These are phyloP conservation scores for Diplosoma virens DNA, from an alignment of 23 tunicate genomes.

Conservation along the genomic window DNA sequence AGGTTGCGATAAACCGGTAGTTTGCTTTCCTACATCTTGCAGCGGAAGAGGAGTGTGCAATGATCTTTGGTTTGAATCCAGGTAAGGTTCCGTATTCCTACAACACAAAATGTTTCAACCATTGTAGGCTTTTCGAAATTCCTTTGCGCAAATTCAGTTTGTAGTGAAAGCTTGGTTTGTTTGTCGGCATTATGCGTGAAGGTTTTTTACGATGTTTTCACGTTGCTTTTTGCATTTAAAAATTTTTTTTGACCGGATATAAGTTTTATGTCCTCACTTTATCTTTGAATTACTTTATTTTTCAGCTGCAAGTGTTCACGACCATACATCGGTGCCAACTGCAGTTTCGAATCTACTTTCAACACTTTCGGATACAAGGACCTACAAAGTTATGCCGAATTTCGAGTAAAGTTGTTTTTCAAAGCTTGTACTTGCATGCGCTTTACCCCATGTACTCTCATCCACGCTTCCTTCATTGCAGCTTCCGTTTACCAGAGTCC, in stretches of 20 bases:
- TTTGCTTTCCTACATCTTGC: constrained; percentile 39
- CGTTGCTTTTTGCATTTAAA: too few relatives aligned
- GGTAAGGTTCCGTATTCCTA: constrained; percentile 11
- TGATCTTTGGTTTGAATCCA: constrained; percentile 43
- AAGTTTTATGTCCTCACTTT: too few relatives aligned
- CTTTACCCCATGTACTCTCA: too few relatives aligned
- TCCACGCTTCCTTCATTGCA: too few relatives aligned
- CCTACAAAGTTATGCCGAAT: constrained; percentile 36
- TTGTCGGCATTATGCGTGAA: too few relatives aligned
- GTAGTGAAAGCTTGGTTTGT: too few relatives aligned
- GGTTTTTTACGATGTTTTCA: too few relatives aligned
- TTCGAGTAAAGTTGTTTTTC: constrained; percentile 29
- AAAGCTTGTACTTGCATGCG: neutral
- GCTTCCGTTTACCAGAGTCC: neutral
- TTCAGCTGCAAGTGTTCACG: constrained; percentile 55
- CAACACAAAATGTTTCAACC: neutral
- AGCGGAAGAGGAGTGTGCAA: constrained; percentile 31
- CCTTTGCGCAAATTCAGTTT: too few relatives aligned
- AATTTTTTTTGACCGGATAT: too few relatives aligned
- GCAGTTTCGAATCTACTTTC: constrained; percentile 3
- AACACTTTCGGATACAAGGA: constrained; percentile 44
- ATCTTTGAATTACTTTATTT: neutral
- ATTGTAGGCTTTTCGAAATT: too few relatives aligned
- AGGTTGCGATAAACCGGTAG: constrained; percentile 16
- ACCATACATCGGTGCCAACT: constrained; percentile 48